These are phyloP conservation scores for Apodemus sylvaticus DNA, from an alignment of 2,113 vertebrate genomes.

Conservation along the genomic window DNA sequence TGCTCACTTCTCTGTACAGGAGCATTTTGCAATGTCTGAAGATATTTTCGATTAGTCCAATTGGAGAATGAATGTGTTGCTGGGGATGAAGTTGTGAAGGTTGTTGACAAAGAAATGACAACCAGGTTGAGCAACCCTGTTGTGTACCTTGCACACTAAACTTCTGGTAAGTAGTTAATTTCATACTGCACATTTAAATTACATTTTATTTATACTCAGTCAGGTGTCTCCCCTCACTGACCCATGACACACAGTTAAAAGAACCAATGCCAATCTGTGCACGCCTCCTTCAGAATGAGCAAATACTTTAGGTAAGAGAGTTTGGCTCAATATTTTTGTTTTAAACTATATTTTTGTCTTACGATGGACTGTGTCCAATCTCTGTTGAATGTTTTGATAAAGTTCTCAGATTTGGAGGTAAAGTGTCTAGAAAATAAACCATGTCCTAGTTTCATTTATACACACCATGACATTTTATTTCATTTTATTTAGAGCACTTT, in stretches of 20 bases:
- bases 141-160: not conserved
- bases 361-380: constrained; percentile 49
- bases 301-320: constrained; percentile 43
- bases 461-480: not conserved
- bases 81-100: not conserved
- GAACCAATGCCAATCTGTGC: constrained; percentile 25
- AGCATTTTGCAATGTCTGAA: not conserved
- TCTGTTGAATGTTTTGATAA: constrained; percentile 60
- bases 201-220: not conserved
- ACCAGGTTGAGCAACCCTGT: not conserved
- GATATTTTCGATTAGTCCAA: not conserved
- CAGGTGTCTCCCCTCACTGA: not conserved
- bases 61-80: not conserved
- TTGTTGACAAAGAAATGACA: not conserved
- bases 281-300: not conserved
- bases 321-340: constrained; percentile 59
- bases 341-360: constrained; percentile 66
- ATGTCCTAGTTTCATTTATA: constrained; percentile 30
- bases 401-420: constrained; percentile 58
- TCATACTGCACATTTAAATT: not conserved
- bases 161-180: not conserved
- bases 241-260: not conserved
- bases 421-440: constrained; percentile 43
- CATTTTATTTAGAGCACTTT: not conserved
- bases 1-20: not conserved